Conservation (phyloP, 2,888 invertebrate species). For the Drosophila neoperkinsi region DNA sequence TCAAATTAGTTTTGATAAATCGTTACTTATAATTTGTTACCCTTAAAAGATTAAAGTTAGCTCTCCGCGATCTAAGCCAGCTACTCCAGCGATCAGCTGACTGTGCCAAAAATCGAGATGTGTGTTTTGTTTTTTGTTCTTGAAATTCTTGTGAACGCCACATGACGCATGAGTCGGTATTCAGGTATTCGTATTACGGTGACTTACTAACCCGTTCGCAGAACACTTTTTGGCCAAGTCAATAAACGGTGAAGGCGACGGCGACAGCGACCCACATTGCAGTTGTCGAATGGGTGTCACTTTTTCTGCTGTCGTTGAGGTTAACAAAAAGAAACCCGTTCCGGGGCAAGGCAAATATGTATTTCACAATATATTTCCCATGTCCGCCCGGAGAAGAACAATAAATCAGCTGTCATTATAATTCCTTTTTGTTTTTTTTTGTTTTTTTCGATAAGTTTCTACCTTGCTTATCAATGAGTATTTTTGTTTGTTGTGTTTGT, state of each 20-base stretch:
- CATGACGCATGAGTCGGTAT: constrained; percentile 56
- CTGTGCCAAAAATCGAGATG: constrained; percentile 7
- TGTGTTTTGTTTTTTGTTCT: neutral
- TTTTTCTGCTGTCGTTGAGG: constrained; percentile 44
- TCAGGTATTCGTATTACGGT: constrained; percentile 22
- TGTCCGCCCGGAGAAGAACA: constrained; percentile 4
- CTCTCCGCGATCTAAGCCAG: constrained; percentile 2
- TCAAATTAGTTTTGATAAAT: constrained; percentile 2
- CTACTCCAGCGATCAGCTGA: constrained; percentile 39
- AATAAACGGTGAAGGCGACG: constrained; percentile 60
- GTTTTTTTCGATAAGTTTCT: neutral
- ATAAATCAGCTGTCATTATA: constrained; percentile 67
- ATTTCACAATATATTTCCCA: constrained; percentile 19
- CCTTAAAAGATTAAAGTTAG: constrained; percentile 1
- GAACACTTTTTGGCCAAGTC: constrained; percentile 54
- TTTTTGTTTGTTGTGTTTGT: neutral
- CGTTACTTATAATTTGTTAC: neutral
- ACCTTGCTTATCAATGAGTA: constrained; percentile 37
- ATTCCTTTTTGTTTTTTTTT: constrained; percentile 2
- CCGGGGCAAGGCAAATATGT: constrained; percentile 41
- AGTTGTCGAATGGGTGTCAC: constrained; percentile 42
- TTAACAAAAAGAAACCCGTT: constrained; percentile 67
- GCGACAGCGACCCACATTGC: constrained; percentile 64
- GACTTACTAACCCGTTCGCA: constrained; percentile 72
- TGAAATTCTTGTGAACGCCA: constrained; percentile 45